phyloP scores from a whole-genome alignment of 2,888 invertebrate species.

The Acanthosepion lycidas region DNA sequence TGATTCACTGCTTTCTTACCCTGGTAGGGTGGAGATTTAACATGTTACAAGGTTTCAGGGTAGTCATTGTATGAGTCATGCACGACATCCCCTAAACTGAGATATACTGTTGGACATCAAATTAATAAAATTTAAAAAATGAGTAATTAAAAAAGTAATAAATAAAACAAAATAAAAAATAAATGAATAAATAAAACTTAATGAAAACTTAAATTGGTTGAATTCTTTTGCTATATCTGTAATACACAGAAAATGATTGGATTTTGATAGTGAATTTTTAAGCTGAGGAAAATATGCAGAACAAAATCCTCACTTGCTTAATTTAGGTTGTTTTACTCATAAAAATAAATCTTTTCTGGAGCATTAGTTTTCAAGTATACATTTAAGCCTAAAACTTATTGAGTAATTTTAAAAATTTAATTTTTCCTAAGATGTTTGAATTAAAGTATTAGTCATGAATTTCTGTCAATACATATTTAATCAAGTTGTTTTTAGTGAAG shows the following conservation, averaged over 20 bases:
- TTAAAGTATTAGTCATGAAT: too few species aligned
- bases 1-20: conserved; percentile 69
- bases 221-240: not conserved
- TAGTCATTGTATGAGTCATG: not conserved
- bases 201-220: not conserved
- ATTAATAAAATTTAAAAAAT: not conserved
- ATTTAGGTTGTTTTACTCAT: not conserved
- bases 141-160: too few species aligned
- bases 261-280: not conserved
- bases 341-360: not conserved
- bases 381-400: too few species aligned
- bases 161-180: not conserved
- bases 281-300: not conserved
- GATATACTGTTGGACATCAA: not conserved
- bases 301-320: not conserved
- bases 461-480: too few species aligned
- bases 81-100: not conserved
- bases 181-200: not conserved
- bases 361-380: too few species aligned
- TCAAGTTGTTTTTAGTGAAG: too few species aligned
- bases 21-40: conserved; percentile 54
- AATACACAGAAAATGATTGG: not conserved
- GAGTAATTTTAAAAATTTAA: too few species aligned
- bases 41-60: not conserved
- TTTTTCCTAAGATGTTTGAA: too few species aligned